Conservation (phyloP, 2,113 vertebrate genomes). For the Buteo buteo region DNA sequence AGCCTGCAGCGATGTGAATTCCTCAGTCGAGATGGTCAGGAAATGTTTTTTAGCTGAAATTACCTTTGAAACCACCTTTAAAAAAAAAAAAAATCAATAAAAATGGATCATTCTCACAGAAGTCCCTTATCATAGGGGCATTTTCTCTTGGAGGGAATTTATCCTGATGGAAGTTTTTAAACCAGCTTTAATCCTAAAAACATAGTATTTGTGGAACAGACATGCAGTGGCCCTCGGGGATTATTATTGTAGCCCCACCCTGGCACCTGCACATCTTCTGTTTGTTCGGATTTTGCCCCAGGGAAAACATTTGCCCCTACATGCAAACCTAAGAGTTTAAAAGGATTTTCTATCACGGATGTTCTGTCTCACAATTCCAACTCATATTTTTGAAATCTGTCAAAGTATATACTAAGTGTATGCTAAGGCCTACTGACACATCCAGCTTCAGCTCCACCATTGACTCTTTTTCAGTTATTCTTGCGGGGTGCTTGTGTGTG, state of each 20-base stretch:
- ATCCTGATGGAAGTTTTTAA: background rate
- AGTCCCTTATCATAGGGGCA: background rate
- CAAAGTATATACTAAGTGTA: background rate
- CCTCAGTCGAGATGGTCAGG: background rate
- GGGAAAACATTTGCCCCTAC: background rate
- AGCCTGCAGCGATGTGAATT: constrained; percentile 28
- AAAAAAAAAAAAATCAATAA: background rate
- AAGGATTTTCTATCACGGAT: background rate
- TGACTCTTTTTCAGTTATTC: background rate
- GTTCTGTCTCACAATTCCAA: background rate
- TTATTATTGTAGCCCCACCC: background rate
- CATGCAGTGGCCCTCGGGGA: background rate
- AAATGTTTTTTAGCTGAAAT: constrained; percentile 5
- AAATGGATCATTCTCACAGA: background rate
- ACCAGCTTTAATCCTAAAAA: background rate
- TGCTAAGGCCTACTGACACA: background rate
- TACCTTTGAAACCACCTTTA: background rate
- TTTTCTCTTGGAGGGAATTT: background rate
- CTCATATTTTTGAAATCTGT: background rate
- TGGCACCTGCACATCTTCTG: constrained; percentile 21
- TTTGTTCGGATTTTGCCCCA: background rate
- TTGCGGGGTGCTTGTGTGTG: background rate
- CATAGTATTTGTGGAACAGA: background rate
- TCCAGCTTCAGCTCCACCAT: background rate
- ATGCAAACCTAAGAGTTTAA: background rate